phyloP scores from a whole-genome alignment of 2,888 invertebrate species.

The Sepiola atlantica region DNA sequence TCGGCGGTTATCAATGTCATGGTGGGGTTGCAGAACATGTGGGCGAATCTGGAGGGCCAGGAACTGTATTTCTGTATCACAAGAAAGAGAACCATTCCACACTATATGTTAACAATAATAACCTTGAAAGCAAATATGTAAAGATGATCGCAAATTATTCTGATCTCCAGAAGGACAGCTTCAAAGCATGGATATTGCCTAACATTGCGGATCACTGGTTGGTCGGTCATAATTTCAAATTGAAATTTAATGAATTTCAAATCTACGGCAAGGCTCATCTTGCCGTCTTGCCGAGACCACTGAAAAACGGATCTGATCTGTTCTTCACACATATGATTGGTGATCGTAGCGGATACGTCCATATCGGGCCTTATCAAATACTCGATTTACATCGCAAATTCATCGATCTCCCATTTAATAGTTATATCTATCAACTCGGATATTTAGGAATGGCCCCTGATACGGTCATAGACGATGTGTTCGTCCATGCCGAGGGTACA shows the following conservation, averaged over 20 bases:
- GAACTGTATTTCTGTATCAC: constrained; percentile 63
- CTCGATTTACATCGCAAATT: constrained; percentile 61
- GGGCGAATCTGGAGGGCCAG: constrained; percentile 64
- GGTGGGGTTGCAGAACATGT: constrained; percentile 54
- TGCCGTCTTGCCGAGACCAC: constrained; percentile 57
- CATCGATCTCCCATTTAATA: constrained; percentile 65
- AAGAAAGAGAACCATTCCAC: constrained; percentile 60
- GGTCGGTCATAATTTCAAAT: constrained; percentile 57
- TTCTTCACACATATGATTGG: constrained; percentile 66
- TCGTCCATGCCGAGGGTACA: constrained; percentile 62
- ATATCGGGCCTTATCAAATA: constrained; percentile 63
- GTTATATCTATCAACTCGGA: constrained; percentile 62
- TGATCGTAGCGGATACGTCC: constrained; percentile 62
- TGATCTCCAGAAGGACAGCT: constrained; percentile 59
- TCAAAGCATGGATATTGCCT: constrained; percentile 66
- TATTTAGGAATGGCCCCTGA: constrained; percentile 64
- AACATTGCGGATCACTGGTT: constrained; percentile 60
- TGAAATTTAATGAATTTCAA: constrained; percentile 62
- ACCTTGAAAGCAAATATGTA: constrained; percentile 50
- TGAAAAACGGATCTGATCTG: constrained; percentile 54
- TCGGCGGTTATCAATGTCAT: constrained; percentile 60
- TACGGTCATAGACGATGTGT: constrained; percentile 62
- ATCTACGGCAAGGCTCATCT: constrained; percentile 66
- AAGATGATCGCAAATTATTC: constrained; percentile 56
- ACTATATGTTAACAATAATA: constrained; percentile 61